These are phyloP conservation scores for Porites divaricata DNA, from an alignment of 92 coral and sea anemone species.

Conservation along the genomic window DNA sequence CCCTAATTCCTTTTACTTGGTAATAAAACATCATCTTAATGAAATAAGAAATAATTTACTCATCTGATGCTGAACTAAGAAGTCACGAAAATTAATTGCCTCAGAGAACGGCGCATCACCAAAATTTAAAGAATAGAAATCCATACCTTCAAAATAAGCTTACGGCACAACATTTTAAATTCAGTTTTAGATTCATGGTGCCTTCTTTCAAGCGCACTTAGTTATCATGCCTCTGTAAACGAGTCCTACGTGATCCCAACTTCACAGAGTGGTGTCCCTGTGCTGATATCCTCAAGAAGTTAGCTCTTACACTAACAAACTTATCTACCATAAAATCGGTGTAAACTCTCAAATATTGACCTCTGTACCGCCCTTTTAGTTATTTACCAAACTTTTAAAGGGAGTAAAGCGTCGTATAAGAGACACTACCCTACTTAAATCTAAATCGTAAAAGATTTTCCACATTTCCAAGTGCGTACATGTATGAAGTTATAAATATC, in stretches of 20 bases:
- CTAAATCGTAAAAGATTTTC: neutral
- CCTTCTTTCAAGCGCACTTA: no score
- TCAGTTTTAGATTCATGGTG: no score
- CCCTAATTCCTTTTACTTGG: neutral
- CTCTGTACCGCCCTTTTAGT: conserved; percentile 25
- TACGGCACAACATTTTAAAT: no score
- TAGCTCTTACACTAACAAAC: neutral
- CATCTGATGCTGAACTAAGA: neutral
- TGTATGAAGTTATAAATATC: neutral
- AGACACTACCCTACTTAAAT: neutral
- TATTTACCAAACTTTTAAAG: neutral
- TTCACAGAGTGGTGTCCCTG: neutral
- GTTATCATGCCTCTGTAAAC: no score
- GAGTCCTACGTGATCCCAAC: neutral
- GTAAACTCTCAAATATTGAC: conserved; percentile 7
- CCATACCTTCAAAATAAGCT: no score
- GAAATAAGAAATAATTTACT: conserved; percentile 8
- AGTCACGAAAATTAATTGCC: conserved; percentile 3
- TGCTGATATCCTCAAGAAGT: no score
- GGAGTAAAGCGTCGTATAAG: neutral
- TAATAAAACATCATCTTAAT: neutral
- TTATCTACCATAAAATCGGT: conserved; percentile 5
- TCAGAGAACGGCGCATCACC: no score
- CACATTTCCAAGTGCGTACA: neutral
- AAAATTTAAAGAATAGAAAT: no score